A percentile compares a stretch with the other conserved stretches of the same genome.
phyloP scores from a whole-genome alignment of 2,888 invertebrate genomes.

The Aethes cnicana region DNA sequence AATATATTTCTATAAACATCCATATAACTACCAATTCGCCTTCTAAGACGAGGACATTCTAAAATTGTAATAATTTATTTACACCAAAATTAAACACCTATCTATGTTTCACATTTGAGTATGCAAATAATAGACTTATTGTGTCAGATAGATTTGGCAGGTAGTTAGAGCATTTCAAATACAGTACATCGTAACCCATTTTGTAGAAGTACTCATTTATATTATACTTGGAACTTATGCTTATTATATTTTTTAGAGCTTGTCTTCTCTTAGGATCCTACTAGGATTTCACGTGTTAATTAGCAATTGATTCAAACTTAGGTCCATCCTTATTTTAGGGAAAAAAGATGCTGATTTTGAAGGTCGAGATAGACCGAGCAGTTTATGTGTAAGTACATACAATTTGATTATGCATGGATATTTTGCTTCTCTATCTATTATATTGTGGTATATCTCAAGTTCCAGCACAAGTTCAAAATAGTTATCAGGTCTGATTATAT shows the following conservation, averaged over 20 bases:
- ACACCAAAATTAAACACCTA: conserved; percentile 22
- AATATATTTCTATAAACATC: conserved; percentile 55
- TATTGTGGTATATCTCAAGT: no score
- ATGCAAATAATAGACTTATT: background rate
- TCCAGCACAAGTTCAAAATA: no score
- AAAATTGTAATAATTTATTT: conserved; percentile 28
- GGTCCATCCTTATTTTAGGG: no score
- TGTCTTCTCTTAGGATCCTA: background rate
- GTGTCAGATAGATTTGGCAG: conserved; percentile 7
- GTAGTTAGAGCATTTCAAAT: conserved; percentile 10
- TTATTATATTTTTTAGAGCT: background rate
- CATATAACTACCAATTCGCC: conserved; percentile 43
- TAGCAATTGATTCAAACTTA: no score
- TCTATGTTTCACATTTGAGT: conserved; percentile 11
- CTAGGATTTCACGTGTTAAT: no score
- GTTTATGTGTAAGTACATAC: no score
- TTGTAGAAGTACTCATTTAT: conserved; percentile 1
- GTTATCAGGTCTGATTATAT: no score
- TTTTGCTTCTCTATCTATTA: no score
- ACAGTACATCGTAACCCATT: background rate
- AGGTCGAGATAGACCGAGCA: no score
- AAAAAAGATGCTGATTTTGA: no score
- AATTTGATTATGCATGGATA: no score
- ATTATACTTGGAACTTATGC: conserved; percentile 8
- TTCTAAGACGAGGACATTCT: conserved; percentile 26